Percentiles rank a stretch among this genome's conserved stretches.
Conservation (phyloP, 2,797 vertebrate species). For the Tiaroga cobitis region DNA sequence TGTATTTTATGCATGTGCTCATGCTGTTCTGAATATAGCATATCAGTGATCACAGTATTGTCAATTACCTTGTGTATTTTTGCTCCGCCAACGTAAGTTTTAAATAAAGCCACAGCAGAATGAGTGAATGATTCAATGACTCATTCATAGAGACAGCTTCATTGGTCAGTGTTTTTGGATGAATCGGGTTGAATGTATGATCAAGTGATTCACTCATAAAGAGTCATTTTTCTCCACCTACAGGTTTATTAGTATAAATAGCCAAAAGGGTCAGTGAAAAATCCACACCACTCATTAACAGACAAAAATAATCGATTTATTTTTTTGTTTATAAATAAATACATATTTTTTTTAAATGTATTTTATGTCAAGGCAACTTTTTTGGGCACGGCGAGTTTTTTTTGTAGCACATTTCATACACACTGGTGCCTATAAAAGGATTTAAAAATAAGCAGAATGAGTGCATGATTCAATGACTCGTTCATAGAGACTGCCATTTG, state of each 20-base stretch:
- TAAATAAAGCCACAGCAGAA: neutral
- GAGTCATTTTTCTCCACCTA: neutral
- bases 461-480: neutral
- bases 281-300: neutral
- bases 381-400: no score
- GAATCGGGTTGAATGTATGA: neutral
- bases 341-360: neutral
- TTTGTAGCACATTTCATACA: no score
- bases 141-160: neutral
- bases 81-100: neutral
- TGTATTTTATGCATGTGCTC: neutral
- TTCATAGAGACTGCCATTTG: neutral
- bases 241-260: neutral
- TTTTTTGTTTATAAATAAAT: neutral
- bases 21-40: neutral
- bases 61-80: neutral
- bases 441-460: neutral
- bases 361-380: no score
- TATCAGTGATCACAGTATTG: neutral
- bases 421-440: fast-evolving
- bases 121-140: neutral
- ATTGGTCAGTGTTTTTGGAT: neutral
- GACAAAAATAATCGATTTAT: neutral
- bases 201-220: no score
- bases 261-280: neutral